Evolutionary conservation across 2,113 vertebrate genomes (phyloP), one percentile per base, ranked within the genome.

Genomic region (Paralichthys olivaceus): DNA sequence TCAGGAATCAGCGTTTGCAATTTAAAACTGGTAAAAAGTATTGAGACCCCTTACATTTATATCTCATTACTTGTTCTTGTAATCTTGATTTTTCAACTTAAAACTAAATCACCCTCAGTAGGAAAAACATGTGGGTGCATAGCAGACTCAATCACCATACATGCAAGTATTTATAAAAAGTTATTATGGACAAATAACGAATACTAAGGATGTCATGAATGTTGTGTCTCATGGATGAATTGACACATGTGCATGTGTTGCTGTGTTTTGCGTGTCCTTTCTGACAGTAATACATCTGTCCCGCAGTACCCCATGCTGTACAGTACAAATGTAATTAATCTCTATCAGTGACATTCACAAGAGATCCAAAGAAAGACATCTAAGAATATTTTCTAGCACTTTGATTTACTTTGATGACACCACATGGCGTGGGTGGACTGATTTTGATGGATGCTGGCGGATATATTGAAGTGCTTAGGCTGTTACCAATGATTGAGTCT

Each of bases 381-480:
- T 37, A 32, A 17, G 4, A 25, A 34, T 78, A 17, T 75, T 76
- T 74, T 26, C 23, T 2, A 56, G 54, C 26, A 54, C 68, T 84
- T 65, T 69, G 60, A 67, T 78, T 84, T 66, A 64, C 74, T 82
- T 63, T 79, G 77, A 84, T 80, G 80, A 80, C 64, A 77, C 76
- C 56, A 79, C 67, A 61, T 17, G 0, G 17, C 22, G n/a, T 54
- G 57, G 69, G 57, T 19, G 17, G 15, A 70, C 15, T 65, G 77
- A 75, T 72, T 83, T 72, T 69, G 68, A 86, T 77, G 67, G 72
- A 81, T 89, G 87, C 68, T 71, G 53, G 32, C 51, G 64, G 80
- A 82, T 85, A 69, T 71, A 87, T 77, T 81, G 69, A 86, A 78
- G 80, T 87, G 69, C 72, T 84, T 87, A 69, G 72, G 76, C 68